phyloP scores from a whole-genome alignment of 2,797 vertebrate genomes.

The Peromyscus eremicus region DNA sequence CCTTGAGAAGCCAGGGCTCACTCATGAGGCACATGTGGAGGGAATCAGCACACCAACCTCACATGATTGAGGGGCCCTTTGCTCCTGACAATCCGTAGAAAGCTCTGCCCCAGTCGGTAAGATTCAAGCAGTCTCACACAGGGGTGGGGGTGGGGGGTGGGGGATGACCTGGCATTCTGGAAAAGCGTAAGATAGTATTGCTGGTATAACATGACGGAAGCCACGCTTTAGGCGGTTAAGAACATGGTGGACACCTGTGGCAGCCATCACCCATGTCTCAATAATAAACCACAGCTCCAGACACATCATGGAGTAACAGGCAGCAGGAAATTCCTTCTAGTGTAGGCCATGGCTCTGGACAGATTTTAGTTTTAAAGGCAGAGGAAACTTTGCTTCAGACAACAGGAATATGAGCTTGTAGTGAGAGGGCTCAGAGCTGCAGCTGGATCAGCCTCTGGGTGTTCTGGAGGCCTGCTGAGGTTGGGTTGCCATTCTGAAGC shows the following conservation, averaged over 20 bases:
- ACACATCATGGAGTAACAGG: not conserved
- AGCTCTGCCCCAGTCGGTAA: not conserved
- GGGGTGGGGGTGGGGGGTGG: not conserved
- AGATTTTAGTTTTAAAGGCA: not conserved
- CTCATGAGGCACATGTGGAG: not conserved
- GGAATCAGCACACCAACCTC: not conserved
- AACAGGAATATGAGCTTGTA: not conserved
- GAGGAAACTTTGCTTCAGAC: not conserved
- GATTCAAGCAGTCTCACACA: not conserved
- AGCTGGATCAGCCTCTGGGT: not conserved
- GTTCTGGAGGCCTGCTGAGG: not conserved
- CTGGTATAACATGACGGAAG: not conserved
- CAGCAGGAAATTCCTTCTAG: not conserved
- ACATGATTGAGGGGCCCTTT: not conserved
- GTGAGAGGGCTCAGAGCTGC: not conserved
- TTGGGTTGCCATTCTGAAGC: not conserved
- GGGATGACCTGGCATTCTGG: not conserved
- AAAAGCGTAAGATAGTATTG: not conserved
- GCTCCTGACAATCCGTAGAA: not conserved
- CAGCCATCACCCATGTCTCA: not conserved
- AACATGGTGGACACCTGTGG: not conserved
- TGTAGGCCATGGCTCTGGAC: not conserved
- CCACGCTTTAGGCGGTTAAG: not conserved
- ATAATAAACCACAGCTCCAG: not conserved
- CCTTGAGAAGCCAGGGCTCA: not conserved